phyloP scores from a whole-genome alignment of 1,140 invertebrate species.

The Trichonephila clavipes region DNA sequence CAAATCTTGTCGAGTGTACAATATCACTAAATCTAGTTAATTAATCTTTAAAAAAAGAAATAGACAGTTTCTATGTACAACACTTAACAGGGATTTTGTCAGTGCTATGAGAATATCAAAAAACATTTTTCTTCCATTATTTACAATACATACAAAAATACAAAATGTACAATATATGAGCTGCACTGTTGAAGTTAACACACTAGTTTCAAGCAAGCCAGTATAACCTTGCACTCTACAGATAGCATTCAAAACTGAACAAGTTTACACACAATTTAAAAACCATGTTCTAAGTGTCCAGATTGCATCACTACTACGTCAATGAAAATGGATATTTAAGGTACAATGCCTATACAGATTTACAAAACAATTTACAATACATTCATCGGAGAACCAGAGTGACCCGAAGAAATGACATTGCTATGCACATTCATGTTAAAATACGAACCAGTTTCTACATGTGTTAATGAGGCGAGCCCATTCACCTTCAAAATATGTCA shows the following conservation, averaged over 20 bases:
- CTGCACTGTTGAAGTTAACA: constrained; percentile 76
- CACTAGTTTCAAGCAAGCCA: constrained; percentile 64
- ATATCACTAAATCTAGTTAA: constrained; percentile 22
- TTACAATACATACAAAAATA: constrained; percentile 76
- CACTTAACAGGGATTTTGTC: constrained; percentile 35
- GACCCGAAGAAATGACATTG: constrained; percentile 6
- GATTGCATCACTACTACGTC: constrained; percentile 63
- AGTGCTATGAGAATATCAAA: constrained; percentile 62
- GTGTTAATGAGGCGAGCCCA: background rate
- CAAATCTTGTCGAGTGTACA: constrained; percentile 64
- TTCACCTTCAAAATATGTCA: background rate
- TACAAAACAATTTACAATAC: constrained; percentile 42
- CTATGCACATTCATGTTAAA: constrained; percentile 26
- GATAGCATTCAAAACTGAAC: constrained; percentile 21
- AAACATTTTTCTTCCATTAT: constrained; percentile 57
- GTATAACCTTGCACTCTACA: constrained; percentile 66
- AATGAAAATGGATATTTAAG: constrained; percentile 45
- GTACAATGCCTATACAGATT: constrained; percentile 61
- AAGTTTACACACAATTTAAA: constrained; percentile 58
- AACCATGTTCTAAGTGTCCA: constrained; percentile 35
- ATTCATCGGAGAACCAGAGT: background rate
- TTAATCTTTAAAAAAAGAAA: constrained; percentile 54
- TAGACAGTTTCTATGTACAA: constrained; percentile 61
- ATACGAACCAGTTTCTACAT: constrained; percentile 48
- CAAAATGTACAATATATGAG: constrained; percentile 76